Evolutionary conservation across 2,797 vertebrate genomes (phyloP).

Genomic region (Betta splendens): DNA sequence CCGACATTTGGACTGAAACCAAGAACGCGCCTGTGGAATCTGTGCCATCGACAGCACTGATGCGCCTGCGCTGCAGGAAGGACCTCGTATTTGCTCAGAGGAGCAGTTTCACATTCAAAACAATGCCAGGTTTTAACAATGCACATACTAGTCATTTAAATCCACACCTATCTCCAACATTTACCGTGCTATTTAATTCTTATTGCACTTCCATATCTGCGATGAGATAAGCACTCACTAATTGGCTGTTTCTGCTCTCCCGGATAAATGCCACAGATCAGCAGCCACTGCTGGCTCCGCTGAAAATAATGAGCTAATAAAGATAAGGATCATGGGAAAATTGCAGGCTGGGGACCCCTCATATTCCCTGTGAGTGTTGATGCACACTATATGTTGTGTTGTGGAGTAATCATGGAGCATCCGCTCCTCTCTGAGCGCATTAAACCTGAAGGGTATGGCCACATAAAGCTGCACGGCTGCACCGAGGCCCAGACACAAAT

Average conservation of each 20-base stretch:
- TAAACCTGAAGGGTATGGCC: constrained; percentile 36
- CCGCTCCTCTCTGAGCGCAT: constrained; percentile 24
- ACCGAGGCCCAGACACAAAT: too few relatives aligned
- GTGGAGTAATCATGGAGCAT: constrained; percentile 41
- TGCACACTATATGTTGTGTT: constrained; percentile 39
- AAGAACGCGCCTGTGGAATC: background rate
- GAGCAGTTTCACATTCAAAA: background rate
- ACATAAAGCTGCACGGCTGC: too few relatives aligned
- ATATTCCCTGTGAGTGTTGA: constrained; percentile 52
- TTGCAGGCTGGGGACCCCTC: constrained; percentile 65
- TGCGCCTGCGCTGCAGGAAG: too few relatives aligned
- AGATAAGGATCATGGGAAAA: constrained; percentile 78
- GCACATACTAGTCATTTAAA: constrained; percentile 37
- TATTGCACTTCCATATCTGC: constrained; percentile 66
- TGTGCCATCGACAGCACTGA: too few relatives aligned
- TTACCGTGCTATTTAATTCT: constrained; percentile 62
- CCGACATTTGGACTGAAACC: constrained; percentile 1
- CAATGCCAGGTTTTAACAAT: constrained; percentile 8
- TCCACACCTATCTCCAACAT: constrained; percentile 29
- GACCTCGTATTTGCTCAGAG: background rate
- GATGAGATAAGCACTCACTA: constrained; percentile 77
- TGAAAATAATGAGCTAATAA: constrained; percentile 78
- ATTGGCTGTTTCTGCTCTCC: constrained; percentile 75
- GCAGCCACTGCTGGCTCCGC: constrained; percentile 61
- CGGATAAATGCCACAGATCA: constrained; percentile 78